These are phyloP conservation scores for Melanocharis versteri DNA, from an alignment of 2,113 vertebrate genomes.

Conservation along the genomic window DNA sequence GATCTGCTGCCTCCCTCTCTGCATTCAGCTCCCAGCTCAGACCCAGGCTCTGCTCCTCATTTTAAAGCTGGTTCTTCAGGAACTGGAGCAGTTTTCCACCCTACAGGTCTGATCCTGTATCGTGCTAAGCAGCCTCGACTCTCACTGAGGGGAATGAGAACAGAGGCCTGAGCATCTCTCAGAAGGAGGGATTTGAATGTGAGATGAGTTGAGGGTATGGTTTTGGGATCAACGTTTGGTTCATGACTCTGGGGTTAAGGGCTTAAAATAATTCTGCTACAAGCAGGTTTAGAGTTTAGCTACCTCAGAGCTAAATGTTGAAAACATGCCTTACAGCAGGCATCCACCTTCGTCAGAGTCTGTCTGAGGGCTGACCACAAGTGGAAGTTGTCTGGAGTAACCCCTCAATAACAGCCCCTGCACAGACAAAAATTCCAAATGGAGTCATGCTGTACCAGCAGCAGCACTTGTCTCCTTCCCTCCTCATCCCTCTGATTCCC, in stretches of 20 bases:
- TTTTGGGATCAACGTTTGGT: background rate
- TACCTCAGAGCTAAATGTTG: background rate
- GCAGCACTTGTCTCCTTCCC: background rate
- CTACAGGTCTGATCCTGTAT: slow-evolving; percentile 5
- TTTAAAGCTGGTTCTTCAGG: slow-evolving; percentile 50
- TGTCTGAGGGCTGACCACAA: background rate
- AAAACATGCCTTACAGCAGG: background rate
- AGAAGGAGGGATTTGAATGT: background rate
- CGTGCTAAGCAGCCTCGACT: background rate
- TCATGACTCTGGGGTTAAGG: background rate
- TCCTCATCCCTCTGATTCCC: background rate
- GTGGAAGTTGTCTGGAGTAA: background rate
- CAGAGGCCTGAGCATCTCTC: background rate
- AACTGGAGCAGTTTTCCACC: background rate
- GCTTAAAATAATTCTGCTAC: background rate
- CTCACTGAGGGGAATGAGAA: background rate
- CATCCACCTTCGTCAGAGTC: background rate
- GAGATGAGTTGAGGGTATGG: background rate
- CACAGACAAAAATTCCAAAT: accelerated
- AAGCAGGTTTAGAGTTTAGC: background rate
- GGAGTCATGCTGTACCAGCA: background rate
- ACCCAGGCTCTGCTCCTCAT: background rate
- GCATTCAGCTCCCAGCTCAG: slow-evolving; percentile 12
- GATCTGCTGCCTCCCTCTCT: background rate
- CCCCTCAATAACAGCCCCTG: background rate